Percentiles rank a stretch among this genome's conserved stretches.
Evolutionary conservation across 2,888 invertebrate species (phyloP).

Genomic region (Drosophila pullipes): DNA sequence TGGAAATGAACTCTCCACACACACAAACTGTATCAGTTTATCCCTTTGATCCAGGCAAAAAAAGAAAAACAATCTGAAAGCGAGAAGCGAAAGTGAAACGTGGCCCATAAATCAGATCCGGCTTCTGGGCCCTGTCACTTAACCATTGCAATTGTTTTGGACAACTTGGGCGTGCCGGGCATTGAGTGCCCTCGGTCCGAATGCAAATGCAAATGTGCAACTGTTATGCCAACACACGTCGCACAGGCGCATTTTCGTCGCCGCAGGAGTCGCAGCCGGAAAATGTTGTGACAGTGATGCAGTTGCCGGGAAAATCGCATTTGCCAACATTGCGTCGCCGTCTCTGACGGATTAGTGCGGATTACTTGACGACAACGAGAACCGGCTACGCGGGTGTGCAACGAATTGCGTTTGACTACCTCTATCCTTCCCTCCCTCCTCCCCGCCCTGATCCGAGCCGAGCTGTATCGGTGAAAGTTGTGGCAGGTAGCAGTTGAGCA

Average conservation of each 20-base stretch:
- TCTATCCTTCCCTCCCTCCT: not conserved
- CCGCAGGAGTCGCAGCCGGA: constrained; percentile 38
- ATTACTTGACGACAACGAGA: constrained; percentile 43
- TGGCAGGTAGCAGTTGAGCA: constrained; percentile 64
- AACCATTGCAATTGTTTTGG: constrained; percentile 53
- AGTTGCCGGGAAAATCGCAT: constrained; percentile 77
- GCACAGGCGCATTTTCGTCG: constrained; percentile 36
- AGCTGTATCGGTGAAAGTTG: constrained; percentile 63
- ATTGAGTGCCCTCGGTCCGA: constrained; percentile 23
- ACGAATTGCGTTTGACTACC: constrained; percentile 12
- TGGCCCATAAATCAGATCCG: constrained; percentile 62
- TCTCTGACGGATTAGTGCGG: constrained; percentile 73
- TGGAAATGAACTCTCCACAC: constrained; percentile 12
- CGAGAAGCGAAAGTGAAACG: constrained; percentile 71
- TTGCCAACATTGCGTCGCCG: constrained; percentile 72
- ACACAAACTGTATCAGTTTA: constrained; percentile 37
- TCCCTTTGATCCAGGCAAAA: constrained; percentile 39
- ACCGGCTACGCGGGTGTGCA: constrained; percentile 22
- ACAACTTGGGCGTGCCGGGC: constrained; percentile 26
- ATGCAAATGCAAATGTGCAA: constrained; percentile 70
- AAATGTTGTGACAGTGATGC: constrained; percentile 74
- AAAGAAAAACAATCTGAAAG: not conserved
- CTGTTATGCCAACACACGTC: constrained; percentile 74
- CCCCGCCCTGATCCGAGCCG: not conserved
- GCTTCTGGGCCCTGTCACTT: constrained; percentile 29